Evolutionary conservation across 2,888 invertebrate species (phyloP), one percentile per base, ranked within the genome.

Genomic region (Eupithecia tripunctaria): DNA sequence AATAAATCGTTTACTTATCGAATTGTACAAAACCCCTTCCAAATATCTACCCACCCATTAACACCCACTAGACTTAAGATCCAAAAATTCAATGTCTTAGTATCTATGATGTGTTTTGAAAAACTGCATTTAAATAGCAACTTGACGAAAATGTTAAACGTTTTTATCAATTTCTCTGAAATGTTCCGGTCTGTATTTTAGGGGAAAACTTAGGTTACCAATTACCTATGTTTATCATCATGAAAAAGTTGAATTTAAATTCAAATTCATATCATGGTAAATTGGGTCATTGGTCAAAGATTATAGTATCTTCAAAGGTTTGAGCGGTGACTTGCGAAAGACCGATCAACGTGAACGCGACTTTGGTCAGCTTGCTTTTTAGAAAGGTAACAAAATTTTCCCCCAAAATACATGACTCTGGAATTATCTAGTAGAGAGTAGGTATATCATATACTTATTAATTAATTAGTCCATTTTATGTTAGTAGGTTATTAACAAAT

Each of bases 381-480:
- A 25, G n/a, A 6, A 47, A 21, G 51, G 25, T 56, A 56, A 51
- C 47, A 12, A 25, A 56, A 21, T 3, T 25, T 14, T 56, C 25
- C 56, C 56, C 21, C 56, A 25, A 25, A 25, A 25, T 14, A 63
- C 5, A 7, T n/a, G 62, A 7, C 62, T 62, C 32, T 14, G 62
- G 32, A 32, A 32, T 63, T 8, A n/a, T 14, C 12, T n/a, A 62
- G 15, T n/a, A 63, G 62, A 32, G 32, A 60, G 8, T 29, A 29
- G 29, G 29, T n/a, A 32, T 32, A 36, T 36, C 36, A 63, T 36
- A 63, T 36, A 63, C 32, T 4, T 60, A 65, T 76, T 76, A 72
- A 27, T 72, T 79, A 51, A n/a, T 51, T 51, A 79, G 78, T 76
- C 73, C 78, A 79, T 76, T 79, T 78, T 75, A 68, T 71, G 56